Evolutionary conservation across 2,888 invertebrate genomes (phyloP).

Genomic region (Philereme vetulata): DNA sequence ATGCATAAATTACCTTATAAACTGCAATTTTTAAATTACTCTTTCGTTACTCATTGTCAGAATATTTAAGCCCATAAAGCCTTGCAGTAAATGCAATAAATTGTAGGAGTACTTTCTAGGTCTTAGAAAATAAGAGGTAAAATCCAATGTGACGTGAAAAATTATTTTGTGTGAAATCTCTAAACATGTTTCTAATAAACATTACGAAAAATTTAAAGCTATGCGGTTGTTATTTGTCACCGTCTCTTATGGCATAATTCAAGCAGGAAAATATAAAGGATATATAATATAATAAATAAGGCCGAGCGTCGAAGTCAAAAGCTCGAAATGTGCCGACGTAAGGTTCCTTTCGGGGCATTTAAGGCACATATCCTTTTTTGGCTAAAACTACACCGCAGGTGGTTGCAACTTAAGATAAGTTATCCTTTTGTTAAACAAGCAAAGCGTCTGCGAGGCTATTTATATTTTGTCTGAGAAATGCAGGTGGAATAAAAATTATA

Average conservation of each 20-base stretch:
- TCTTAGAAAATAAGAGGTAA: constrained; percentile 27
- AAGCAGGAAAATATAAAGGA: constrained; percentile 57
- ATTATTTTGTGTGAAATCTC: constrained; percentile 52
- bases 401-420: constrained; percentile 31
- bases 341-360: constrained; percentile 21
- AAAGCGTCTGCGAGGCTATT: constrained; percentile 22
- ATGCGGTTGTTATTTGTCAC: constrained; percentile 62
- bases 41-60: neutral
- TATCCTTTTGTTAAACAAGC: constrained; percentile 28
- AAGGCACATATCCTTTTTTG: constrained; percentile 27
- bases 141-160: constrained; percentile 34
- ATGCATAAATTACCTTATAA: constrained; percentile 7
- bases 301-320: constrained; percentile 56
- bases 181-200: constrained; percentile 59
- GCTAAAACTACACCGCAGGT: constrained; percentile 31
- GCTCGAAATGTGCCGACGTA: constrained; percentile 57
- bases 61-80: constrained; percentile 7
- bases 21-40: constrained; percentile 2
- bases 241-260: constrained; percentile 58
- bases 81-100: constrained; percentile 26
- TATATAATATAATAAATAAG: constrained; percentile 61
- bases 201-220: constrained; percentile 48
- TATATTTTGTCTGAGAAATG: constrained; percentile 27
- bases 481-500: constrained; percentile 17
- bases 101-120: constrained; percentile 23